Conservation (phyloP, 2,888 invertebrate genomes). For the Calephelis perditalis region DNA sequence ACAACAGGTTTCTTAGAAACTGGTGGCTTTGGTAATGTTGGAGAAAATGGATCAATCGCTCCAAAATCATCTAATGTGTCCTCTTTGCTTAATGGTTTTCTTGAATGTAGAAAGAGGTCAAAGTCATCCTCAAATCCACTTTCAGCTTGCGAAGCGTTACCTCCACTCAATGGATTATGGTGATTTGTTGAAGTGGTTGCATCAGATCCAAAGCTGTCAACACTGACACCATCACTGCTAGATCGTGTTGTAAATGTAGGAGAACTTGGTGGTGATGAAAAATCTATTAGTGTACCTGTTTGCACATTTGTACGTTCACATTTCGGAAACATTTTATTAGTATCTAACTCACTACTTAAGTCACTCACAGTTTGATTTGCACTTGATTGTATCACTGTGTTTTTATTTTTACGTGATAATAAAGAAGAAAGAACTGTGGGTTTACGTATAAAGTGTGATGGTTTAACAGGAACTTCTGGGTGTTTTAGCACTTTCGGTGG, state of each 20-base stretch:
- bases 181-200: slow-evolving; percentile 79
- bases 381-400: slow-evolving; percentile 36
- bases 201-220: slow-evolving; percentile 87
- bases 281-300: slow-evolving; percentile 81
- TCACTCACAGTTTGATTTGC: slow-evolving; percentile 41
- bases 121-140: slow-evolving; percentile 92
- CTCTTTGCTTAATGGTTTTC: slow-evolving; percentile 56
- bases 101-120: slow-evolving; percentile 79
- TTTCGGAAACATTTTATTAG: slow-evolving; percentile 62
- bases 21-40: slow-evolving; percentile 51
- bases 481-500: slow-evolving; percentile 74
- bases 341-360: slow-evolving; percentile 49
- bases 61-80: slow-evolving; percentile 75
- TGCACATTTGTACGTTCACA: slow-evolving; percentile 67
- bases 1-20: slow-evolving; percentile 73
- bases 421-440: slow-evolving; percentile 66
- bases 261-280: slow-evolving; percentile 85
- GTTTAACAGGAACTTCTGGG: slow-evolving; percentile 65
- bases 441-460: slow-evolving; percentile 71
- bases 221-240: slow-evolving; percentile 85
- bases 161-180: slow-evolving; percentile 74
- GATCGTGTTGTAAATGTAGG: slow-evolving; percentile 86
- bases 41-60: slow-evolving; percentile 76
- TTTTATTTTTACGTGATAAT: slow-evolving; percentile 58
- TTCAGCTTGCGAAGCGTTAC: slow-evolving; percentile 84